phyloP scores from a whole-genome alignment of 2,797 vertebrate species.

The Malurus splendens region DNA sequence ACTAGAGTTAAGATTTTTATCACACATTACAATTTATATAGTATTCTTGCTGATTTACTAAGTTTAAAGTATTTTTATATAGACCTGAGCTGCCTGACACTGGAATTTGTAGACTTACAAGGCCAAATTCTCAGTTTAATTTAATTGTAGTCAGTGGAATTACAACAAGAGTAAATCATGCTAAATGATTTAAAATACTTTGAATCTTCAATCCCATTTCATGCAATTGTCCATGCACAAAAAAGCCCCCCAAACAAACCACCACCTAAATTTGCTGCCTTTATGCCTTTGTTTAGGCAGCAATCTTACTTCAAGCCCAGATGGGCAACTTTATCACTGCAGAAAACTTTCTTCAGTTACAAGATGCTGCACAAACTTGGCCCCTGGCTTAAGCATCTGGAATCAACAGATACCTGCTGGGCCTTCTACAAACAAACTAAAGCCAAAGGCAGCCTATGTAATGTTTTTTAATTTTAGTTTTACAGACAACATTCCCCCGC shows the following conservation, averaged over 20 bases:
- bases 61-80: slow-evolving; percentile 13
- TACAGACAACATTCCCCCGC: not conserved
- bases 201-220: not conserved
- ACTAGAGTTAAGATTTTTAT: slow-evolving; percentile 25
- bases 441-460: slow-evolving; percentile 29
- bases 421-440: not conserved
- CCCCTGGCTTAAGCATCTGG: not conserved
- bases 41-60: slow-evolving; percentile 9
- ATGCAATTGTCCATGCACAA: slow-evolving; percentile 9
- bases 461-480: slow-evolving; percentile 50
- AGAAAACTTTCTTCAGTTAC: not conserved
- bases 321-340: not conserved
- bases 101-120: slow-evolving; percentile 11
- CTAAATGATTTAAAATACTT: slow-evolving; percentile 3
- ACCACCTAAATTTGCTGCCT: slow-evolving; percentile 2
- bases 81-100: slow-evolving; percentile 27
- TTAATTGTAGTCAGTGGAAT: not conserved
- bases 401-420: not conserved
- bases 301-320: not conserved
- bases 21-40: not conserved
- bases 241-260: not conserved
- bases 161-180: not conserved
- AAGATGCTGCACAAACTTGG: not conserved
- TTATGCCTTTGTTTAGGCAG: slow-evolving; percentile 5
- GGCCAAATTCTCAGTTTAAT: not conserved